Base-by-base conservation (phyloP, 2,888 invertebrate genomes). In the Atethmia centrago region DNA sequence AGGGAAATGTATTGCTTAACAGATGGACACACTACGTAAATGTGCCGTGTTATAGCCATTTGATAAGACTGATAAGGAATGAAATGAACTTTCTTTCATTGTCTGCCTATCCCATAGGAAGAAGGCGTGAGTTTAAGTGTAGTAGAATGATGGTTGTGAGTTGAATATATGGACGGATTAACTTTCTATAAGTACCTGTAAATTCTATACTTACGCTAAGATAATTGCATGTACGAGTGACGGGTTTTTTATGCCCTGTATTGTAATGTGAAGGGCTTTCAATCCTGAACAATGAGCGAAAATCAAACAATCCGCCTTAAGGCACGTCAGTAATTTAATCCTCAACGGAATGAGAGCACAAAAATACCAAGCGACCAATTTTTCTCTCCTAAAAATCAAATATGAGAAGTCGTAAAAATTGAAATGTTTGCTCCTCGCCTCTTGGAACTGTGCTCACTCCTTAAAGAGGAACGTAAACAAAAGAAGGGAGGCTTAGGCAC, bases 341-440 rank as follows among this genome's bases (percentile, higher is more conserved):
- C 66, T 73, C 72, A 49, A 65, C 55, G 42, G 61, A 66, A 74
- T 56, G 53, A 75, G 68, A 66, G 49, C 16, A 53, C 73, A 68
- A 83, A 80, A 77, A 81, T 65, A 79, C 75, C 69, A 69, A 59
- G 62, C 49, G 55, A 59, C 70, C 58, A 67, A 71, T 68, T 79
- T 74, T 74, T 62, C 47, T 66, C 14, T 49, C 73, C 69, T 62
- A 67, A 70, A 70, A 82, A 84, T 72, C 77, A 85, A 78, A 70
- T 58, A 62, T 61, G 71, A 64, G 67, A 74, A 79, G 73, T 76
- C 64, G 83, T 81, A 74, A 82, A 82, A 82, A 75, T 76, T 79
- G 70, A 82, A 84, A 84, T 74, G 85, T 77, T 82, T 82, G 83
- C 74, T 71, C 62, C 51, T 85, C 67, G 70, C 70, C 83, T 82